Evolutionary conservation across 2,888 invertebrate genomes (phyloP), one percentile per base, ranked within the genome.

Genomic region (Drosophila neotestacea): DNA sequence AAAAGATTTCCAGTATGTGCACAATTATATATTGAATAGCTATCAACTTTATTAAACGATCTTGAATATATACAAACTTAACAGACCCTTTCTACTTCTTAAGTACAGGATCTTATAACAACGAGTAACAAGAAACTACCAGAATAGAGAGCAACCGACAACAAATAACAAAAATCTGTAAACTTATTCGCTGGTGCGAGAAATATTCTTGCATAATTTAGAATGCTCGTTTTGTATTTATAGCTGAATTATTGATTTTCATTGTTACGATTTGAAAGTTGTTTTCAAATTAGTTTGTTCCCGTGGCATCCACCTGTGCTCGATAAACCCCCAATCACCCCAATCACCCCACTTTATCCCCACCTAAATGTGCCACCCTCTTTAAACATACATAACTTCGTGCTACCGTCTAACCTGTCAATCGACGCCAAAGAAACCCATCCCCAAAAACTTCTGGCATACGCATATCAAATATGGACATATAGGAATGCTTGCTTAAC

Each of bases 161-260:
- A 46, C 41, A 54, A 44, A 27, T 13, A 42, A 56, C 4, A 27
- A 47, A 30, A 62, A 48, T 64, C 63, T 50, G 50, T 44, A 38
- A 61, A 50, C 46, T 39, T 41, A 38, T 46, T 66, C 38, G 42
- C 5, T 58, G 70, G 38, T 52, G 63, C 42, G 63, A 58, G 54
- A 38, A 52, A 63, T 13, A 41, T 68, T 34, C 67, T 61, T 78
- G 82, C 72, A 76, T 81, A 66, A 73, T 73, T 85, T 70, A 79
- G 39, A 70, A 48, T 58, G 56, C 34, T 41, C 47, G 46, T 48
- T 64, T 46, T 48, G 69, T 82, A 86, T 84, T 80, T 82, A 73
- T 87, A 70, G 75, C 59, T 81, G 51, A 73, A 77, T 67, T 87
- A 82, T 87, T 84, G 82, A 82, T 82, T 87, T 87, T 75, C 32